Evolutionary conservation across 2,888 invertebrate genomes (phyloP).

Genomic region (Ypsolopha sequella): DNA sequence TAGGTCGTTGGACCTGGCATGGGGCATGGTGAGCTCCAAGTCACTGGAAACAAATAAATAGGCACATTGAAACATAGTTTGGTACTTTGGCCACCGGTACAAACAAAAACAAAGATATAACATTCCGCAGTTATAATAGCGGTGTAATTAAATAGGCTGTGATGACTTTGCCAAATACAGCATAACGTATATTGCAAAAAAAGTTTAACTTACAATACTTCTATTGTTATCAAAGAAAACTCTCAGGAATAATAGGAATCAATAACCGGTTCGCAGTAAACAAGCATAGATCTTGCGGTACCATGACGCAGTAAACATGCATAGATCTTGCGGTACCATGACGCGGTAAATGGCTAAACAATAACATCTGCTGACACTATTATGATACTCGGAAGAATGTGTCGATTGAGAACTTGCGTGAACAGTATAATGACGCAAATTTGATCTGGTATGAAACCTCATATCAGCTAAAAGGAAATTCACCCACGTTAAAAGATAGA

Average conservation of each 20-base stretch:
- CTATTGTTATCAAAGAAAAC: neutral
- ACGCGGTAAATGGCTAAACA: constrained; percentile 2
- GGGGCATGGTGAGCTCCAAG: constrained; percentile 75
- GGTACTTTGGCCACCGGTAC: neutral
- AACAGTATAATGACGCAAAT: constrained; percentile 7
- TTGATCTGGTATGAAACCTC: neutral
- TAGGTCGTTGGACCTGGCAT: constrained; percentile 75
- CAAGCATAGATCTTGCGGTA: neutral
- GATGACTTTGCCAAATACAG: neutral
- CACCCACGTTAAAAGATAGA: neutral
- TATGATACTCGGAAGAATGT: neutral
- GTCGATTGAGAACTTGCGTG: constrained; percentile 1
- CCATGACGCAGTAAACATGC: neutral
- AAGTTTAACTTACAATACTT: neutral
- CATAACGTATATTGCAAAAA: neutral
- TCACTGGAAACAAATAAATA: constrained; percentile 31
- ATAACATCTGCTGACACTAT: constrained; percentile 2
- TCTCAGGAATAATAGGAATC: neutral
- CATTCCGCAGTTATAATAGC: neutral
- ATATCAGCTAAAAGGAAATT: neutral
- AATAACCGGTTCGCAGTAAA: neutral
- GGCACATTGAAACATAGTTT: neutral
- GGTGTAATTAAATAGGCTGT: neutral
- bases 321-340: neutral
- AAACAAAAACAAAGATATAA: neutral